Conservation (phyloP, 2,888 invertebrate genomes). For the Netelia virgata region DNA sequence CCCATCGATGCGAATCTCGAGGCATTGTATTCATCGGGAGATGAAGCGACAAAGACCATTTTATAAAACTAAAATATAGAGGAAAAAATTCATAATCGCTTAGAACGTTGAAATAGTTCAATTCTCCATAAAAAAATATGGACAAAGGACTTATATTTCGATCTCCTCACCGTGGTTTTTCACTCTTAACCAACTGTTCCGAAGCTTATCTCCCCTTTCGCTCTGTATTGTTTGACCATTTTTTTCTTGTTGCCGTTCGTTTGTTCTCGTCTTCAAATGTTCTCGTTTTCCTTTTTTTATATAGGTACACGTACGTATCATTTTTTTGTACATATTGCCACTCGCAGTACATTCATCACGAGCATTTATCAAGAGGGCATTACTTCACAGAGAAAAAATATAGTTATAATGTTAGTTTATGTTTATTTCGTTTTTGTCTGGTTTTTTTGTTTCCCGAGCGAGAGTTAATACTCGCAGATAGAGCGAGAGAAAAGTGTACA, state of each 20-base stretch:
- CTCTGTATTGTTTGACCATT: background rate
- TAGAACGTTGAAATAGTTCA: no score
- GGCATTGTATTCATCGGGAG: no score
- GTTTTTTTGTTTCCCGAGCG: background rate
- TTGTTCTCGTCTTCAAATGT: constrained; percentile 6
- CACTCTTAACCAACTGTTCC: no score
- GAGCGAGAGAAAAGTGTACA: background rate
- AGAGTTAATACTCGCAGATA: background rate
- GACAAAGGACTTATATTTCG: no score
- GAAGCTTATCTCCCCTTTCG: no score
- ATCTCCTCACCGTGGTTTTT: no score
- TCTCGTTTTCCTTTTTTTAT: background rate
- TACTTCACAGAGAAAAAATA: background rate
- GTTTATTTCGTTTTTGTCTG: background rate
- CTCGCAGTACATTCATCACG: background rate
- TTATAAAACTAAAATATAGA: no score
- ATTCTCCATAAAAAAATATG: no score
- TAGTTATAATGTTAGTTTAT: background rate
- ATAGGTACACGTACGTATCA: background rate
- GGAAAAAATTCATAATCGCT: no score
- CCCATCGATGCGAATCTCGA: no score
- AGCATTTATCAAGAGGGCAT: background rate
- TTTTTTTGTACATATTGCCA: background rate
- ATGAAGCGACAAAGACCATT: no score
- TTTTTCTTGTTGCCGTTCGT: background rate